Evolutionary conservation across 2,888 invertebrate species (phyloP).

Genomic region (Lasioglossum zephyrum): DNA sequence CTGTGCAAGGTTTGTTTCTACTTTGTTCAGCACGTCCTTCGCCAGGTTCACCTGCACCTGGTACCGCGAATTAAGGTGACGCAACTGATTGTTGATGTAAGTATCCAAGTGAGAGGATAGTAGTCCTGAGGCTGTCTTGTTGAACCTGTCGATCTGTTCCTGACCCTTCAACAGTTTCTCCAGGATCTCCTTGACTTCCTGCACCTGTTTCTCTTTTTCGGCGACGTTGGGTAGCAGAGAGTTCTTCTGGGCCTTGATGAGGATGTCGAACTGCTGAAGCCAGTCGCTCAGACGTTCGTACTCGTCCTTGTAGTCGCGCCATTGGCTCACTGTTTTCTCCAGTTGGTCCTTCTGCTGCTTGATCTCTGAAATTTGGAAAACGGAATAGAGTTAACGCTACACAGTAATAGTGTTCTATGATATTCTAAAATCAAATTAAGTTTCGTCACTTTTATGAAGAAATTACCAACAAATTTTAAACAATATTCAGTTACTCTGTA

Average conservation of each 20-base stretch:
- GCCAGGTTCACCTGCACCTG: slow-evolving; percentile 95
- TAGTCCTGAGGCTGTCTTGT: slow-evolving; percentile 91
- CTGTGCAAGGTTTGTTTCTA: slow-evolving; percentile 94
- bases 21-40: slow-evolving; percentile 95
- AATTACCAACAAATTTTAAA: background rate
- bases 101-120: slow-evolving; percentile 94
- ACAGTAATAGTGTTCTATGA: too few relatives aligned
- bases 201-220: slow-evolving; percentile 94
- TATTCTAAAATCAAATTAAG: too few relatives aligned
- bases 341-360: slow-evolving; percentile 93
- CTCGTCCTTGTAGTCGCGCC: slow-evolving; percentile 96
- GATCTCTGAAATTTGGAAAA: slow-evolving; percentile 87
- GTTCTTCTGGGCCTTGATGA: slow-evolving; percentile 95
- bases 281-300: slow-evolving; percentile 96
- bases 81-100: slow-evolving; percentile 94
- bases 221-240: slow-evolving; percentile 91
- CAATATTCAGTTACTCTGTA: background rate
- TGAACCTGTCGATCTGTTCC: slow-evolving; percentile 92
- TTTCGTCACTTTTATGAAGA: background rate
- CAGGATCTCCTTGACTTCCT: slow-evolving; percentile 91
- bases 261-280: slow-evolving; percentile 96
- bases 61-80: slow-evolving; percentile 94
- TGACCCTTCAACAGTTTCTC: slow-evolving; percentile 91
- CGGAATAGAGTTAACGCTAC: background rate
- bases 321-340: slow-evolving; percentile 92